These are phyloP conservation scores for Trichomycterus rosablanca DNA, from an alignment of 2,113 vertebrate species.

Conservation along the genomic window DNA sequence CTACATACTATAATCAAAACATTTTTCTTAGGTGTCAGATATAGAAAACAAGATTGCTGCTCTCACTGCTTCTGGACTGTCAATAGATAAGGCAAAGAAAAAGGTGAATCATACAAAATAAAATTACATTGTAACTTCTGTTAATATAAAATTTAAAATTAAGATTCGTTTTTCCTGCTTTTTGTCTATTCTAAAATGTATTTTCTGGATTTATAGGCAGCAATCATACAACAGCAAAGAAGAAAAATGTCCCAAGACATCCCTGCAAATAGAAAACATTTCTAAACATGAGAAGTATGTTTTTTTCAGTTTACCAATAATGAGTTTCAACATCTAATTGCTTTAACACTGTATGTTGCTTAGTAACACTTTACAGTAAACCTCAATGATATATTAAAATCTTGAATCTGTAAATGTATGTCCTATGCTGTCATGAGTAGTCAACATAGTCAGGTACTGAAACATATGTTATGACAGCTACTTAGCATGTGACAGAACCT, in stretches of 20 bases:
- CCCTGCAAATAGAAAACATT: conserved; percentile 44
- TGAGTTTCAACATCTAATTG: too few relatives aligned
- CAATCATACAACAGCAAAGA: conserved; percentile 56
- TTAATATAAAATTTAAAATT: background rate
- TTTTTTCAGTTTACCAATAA: too few relatives aligned
- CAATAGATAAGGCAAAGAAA: conserved; percentile 66
- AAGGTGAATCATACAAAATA: conserved; percentile 54
- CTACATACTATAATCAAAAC: background rate
- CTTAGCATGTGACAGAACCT: too few relatives aligned
- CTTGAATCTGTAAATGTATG: too few relatives aligned
- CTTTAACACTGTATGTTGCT: too few relatives aligned
- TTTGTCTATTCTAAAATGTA: background rate
- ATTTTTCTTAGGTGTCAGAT: conserved; percentile 75
- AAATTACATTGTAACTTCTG: background rate
- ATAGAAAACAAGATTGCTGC: conserved; percentile 84
- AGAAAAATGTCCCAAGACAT: conserved; percentile 51
- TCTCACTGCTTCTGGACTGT: conserved; percentile 70
- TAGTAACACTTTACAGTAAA: too few relatives aligned
- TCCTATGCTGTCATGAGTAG: too few relatives aligned
- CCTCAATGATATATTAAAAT: too few relatives aligned
- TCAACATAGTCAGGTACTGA: too few relatives aligned
- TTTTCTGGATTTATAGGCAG: conserved; percentile 45
- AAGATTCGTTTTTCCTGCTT: too few relatives aligned
- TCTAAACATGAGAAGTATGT: background rate
- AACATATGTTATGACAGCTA: too few relatives aligned